Base-by-base conservation (phyloP, 1,140 invertebrate species). In the Drosophila burlai region DNA sequence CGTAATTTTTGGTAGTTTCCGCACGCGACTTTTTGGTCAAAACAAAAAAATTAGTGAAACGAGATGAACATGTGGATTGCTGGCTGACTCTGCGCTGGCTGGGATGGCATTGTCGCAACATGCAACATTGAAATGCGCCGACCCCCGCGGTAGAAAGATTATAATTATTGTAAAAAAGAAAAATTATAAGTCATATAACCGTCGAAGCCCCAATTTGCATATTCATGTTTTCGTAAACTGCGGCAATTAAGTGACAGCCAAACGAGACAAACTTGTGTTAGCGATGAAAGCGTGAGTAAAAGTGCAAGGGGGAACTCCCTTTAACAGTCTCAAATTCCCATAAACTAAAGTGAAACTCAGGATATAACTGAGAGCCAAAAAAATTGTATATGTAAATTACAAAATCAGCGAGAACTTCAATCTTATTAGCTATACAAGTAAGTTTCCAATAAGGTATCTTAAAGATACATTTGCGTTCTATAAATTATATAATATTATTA, bases 1-100 rank as follows among this genome's bases (percentile, higher is more conserved):
- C 43, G 52, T 55, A 55, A 71, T 64, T 81, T 81, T 84, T 66
- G 54, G 77, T 68, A 47, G 78, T 81, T 87, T 89, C 81, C 78
- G 81, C 84, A 90, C 73, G 81, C 84, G 72, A 84, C 69, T 80
- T 72, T 76, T 55, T 67, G 16, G 63, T 29, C 26, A 21, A 50
- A 49, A 49, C 34, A 34, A 34, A 13, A 11, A 52, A 13, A 3
- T 24, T 4, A 4, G 54, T 47, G 29, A 60, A 54, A 66, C 24
- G 34, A 40, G 69, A 60, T 42, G 52, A 50, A 40, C 50, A 69
- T 42, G 43, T 18, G n/a, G 26, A 50, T 29, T 29, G 47, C 26
- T 50, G 47, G 3, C 21, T 24, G n/a, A 69, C 26, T 40, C 26
- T 31, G 16, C 18, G 43, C 47, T n/a, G 47, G 46, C 36, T 72